Base-by-base conservation (phyloP, 2,797 vertebrate genomes). In the Typhlichthys subterraneus region DNA sequence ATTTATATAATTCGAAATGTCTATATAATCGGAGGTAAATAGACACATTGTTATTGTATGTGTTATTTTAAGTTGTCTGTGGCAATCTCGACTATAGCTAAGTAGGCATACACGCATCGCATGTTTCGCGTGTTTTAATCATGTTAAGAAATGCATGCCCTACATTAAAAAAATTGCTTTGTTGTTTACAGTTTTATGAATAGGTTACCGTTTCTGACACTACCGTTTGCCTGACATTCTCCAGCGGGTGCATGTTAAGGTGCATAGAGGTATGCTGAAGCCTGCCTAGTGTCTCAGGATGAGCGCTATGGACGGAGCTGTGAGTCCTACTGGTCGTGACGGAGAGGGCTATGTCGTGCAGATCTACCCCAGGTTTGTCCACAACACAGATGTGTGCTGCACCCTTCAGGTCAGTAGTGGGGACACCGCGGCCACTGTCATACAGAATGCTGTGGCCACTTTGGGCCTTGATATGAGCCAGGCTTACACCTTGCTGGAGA, bases 401-500 rank as follows among this genome's bases (percentile, higher is more conserved):
- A 89, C 87, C 10, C 89, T 98, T 76, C 86, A 87, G 5, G 90
- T 96, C 69, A 82, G 87, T 49, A 86, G 88, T 29, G 87, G 88
- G 67, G 92, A 94, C 72, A 95, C 94, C 0, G 87, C 91, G 0
- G 84, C 83, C 6, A 75, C 86, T 0, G 93, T 98, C 76, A 91
- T 97, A 83, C 82, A 78, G 72, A 92, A 92, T 0, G 92, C 91
- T 0, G 77, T 93, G 3, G 63, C 77, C 61, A 87, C 81, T 12
- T 85, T 97, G 68, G 92, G 80, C 8, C 77, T 97, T 60, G 94
- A 96, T 0, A 48, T 75, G 53, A 86, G 83, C 0, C 89, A 83
- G 72, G 68, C 51, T 10, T 97, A 97, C 0, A 86, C 89, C 62
- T 90, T 99, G 0, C 92, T 95, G 82, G 97, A 99, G 84, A 95